Base-by-base conservation (phyloP, 2,797 vertebrate genomes). In the Argentina silus region DNA sequence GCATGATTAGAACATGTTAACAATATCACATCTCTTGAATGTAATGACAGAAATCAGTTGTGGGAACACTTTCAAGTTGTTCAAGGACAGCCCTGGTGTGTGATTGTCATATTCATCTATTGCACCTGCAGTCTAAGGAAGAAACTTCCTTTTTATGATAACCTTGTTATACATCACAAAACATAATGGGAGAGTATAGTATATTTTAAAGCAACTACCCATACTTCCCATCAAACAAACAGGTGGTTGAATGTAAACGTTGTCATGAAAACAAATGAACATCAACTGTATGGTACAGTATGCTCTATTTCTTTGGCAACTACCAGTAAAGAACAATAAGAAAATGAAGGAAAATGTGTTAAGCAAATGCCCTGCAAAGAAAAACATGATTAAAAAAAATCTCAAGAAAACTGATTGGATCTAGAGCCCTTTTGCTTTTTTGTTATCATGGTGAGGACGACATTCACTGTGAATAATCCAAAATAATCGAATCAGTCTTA, bases 51-150 rank as follows among this genome's bases (percentile, higher is more conserved):
- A 36, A 67, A 70, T 45, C 17, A 43, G 42, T 48, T 7, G 7
- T 42, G 62, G 65, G 17, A 6, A 42, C 53, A 21, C 14, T 15
- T 43, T 77, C 77, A 68, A 36, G 27, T 86, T 73, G 62, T 47
- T 44, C 63, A 57, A 84, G 88, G 86, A 89, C 83, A 83, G 83
- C 80, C 80, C 72, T 62, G 65, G 66, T 60, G 21, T 23, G 81
- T 87, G 87, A 93, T 91, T 93, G 91, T 91, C 91, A 87, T 71
- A 60, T 53, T 90, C 85, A 85, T 78, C 74, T 90, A 71, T 81
- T 87, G 82, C 81, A 90, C 81, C 88, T 73, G 82, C 79, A 87
- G 69, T 19, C n/a, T 63, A 72, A 78, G 76, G 66, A 69, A 77
- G 19, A 17, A 68, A 62, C 19, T 69, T 36, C 68, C 70, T 62